A percentile compares a stretch with the other conserved stretches of the same genome.
These are phyloP conservation scores for Ricordea florida DNA, from an alignment of 92 coral and sea anemone species.

Conservation along the genomic window DNA sequence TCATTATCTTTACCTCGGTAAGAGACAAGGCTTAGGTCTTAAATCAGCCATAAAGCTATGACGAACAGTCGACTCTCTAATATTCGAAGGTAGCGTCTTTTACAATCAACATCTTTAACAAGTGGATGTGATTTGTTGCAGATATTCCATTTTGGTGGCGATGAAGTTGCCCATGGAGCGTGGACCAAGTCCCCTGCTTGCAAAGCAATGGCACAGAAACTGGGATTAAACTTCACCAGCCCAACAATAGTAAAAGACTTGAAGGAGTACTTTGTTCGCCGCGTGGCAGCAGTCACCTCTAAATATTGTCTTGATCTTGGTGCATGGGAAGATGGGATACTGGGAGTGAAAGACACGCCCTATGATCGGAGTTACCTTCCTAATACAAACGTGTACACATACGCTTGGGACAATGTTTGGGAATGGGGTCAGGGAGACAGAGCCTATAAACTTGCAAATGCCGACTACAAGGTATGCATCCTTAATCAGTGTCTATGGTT, in stretches of 20 bases:
- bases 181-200: slow-evolving; percentile 98
- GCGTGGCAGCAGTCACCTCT: slow-evolving; percentile 78
- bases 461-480: slow-evolving; percentile 70
- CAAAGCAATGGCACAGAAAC: slow-evolving; percentile 62
- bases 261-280: slow-evolving; percentile 87
- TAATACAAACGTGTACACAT: slow-evolving; percentile 82
- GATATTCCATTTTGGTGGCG: slow-evolving; percentile 93
- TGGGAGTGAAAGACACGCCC: slow-evolving; percentile 83
- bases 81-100: no score
- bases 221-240: slow-evolving; percentile 84
- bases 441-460: slow-evolving; percentile 86
- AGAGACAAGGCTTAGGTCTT: no score
- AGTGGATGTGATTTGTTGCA: not conserved
- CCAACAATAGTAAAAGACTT: slow-evolving; percentile 85
- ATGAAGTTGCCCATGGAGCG: slow-evolving; percentile 96
- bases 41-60: no score
- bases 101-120: no score
- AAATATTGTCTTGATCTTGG: slow-evolving; percentile 83
- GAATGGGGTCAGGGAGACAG: slow-evolving; percentile 93
- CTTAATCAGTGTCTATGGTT: no score
- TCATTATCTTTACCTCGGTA: no score
- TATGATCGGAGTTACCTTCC: slow-evolving; percentile 71
- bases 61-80: no score
- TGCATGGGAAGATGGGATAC: slow-evolving; percentile 96
- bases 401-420: slow-evolving; percentile 99